phyloP scores from a whole-genome alignment of 2,888 invertebrate genomes.

The Halocaridina rubra region DNA sequence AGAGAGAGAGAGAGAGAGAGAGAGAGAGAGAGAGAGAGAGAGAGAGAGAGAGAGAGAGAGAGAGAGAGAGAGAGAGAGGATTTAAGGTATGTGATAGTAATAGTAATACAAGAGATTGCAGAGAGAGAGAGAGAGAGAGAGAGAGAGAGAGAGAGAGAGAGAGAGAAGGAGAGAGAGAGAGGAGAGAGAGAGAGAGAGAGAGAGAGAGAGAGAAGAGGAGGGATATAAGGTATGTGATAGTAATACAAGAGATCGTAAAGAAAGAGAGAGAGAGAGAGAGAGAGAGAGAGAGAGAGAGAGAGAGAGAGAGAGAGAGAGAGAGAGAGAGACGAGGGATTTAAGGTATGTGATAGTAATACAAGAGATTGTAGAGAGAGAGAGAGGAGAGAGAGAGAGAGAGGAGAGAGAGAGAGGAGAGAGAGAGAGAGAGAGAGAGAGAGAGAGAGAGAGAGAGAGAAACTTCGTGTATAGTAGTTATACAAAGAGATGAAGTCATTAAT shows the following conservation, averaged over 20 bases:
- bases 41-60: neutral
- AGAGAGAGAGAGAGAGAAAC: constrained; percentile 2
- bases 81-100: neutral
- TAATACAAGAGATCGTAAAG: neutral
- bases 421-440: constrained; percentile 12
- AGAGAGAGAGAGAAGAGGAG: neutral
- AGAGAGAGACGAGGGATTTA: neutral
- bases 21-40: neutral
- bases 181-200: neutral
- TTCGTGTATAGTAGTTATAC: neutral
- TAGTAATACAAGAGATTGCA: neutral
- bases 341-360: neutral
- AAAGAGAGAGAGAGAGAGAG: neutral
- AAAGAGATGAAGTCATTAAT: neutral
- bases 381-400: neutral
- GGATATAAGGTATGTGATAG: neutral
- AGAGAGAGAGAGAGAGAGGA: neutral
- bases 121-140: neutral
- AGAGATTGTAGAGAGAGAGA: neutral
- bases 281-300: neutral
- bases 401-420: neutral
- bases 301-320: neutral
- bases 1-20: neutral
- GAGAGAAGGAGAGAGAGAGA: neutral
- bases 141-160: neutral